A percentile compares a stretch with the other conserved stretches of the same genome.
Conservation (phyloP, 1,140 invertebrate species). For the Adoxophyes honmai region DNA sequence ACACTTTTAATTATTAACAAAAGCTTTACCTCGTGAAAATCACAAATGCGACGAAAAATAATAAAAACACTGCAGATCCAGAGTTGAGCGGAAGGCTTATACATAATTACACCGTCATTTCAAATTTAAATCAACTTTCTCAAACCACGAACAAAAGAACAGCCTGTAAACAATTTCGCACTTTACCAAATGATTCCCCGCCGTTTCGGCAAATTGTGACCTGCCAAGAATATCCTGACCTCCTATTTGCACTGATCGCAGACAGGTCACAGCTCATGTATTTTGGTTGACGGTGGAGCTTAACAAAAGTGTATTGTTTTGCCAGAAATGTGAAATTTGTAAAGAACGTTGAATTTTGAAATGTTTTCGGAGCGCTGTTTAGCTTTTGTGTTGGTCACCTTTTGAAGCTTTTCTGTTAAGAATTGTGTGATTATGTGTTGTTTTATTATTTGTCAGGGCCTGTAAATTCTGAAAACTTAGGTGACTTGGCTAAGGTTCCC, state of each 20-base stretch:
- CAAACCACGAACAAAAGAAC: neutral
- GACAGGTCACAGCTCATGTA: neutral
- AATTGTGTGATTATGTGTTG: too few relatives aligned
- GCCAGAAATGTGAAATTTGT: neutral
- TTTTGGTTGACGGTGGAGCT: neutral
- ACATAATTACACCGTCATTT: neutral
- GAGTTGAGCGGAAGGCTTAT: too few relatives aligned
- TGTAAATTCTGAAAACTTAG: too few relatives aligned
- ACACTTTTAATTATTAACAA: too few relatives aligned
- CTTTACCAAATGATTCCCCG: slow-evolving; percentile 1
- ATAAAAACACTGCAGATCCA: too few relatives aligned
- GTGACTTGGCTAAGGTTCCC: too few relatives aligned
- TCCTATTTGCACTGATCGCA: neutral
- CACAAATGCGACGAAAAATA: too few relatives aligned
- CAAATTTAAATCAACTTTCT: neutral
- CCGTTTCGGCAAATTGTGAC: neutral
- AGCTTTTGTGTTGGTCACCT: too few relatives aligned
- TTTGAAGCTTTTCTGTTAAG: too few relatives aligned
- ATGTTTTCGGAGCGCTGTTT: too few relatives aligned
- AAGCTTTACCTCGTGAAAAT: too few relatives aligned
- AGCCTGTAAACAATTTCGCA: slow-evolving; percentile 5
- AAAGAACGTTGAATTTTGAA: neutral
- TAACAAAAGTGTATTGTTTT: neutral
- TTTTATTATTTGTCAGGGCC: too few relatives aligned
- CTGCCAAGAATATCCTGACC: neutral